Base-by-base conservation (phyloP, 2,113 vertebrate species). In the Ursus arctos region DNA sequence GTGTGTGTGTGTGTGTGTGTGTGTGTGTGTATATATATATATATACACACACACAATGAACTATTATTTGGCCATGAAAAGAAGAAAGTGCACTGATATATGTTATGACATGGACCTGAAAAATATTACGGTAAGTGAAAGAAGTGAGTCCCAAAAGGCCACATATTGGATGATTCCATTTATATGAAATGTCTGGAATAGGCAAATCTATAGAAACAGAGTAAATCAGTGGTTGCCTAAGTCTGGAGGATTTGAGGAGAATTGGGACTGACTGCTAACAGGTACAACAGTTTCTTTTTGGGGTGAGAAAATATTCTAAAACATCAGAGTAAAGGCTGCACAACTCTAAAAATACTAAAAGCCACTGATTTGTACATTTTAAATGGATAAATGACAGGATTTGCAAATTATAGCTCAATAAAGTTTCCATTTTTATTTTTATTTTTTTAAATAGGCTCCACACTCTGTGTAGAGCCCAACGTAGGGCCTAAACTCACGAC, bases 251-350 rank as follows among this genome's bases (percentile, higher is more conserved):
- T 53, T 88, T 84, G n/a, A 19, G n/a, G 5, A 95, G 59, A 77
- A 61, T 0, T 71, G 61, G 19, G 31, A 94, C 2, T 71, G 71
- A 61, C 12, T 53, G n/a, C 7, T 74, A 94, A 86, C 4, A 31
- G 22, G 16, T 79, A 65, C 22, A 86, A 10, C 63, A 36, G 33
- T 85, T 91, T 81, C 55, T 63, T 86, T 81, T 28, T 53, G 63
- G 31, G 21, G 6, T 86, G 28, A 90, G 40, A 81, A 72, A 95
- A 97, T n/a, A 55, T 71, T 63, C 72, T 96, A 89, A 94, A 95
- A 74, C 12, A 67, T 22, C 69, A 6, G 43, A 36, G 21, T 89
- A 65, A 88, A 55, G 14, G 7, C 3, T 59, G 28, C 6, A 81
- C 22, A 94, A 88, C 28, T 87, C 12, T 53, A 81, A 85, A 80